These are phyloP conservation scores for Pygoscelis antarcticus DNA, from an alignment of 2,113 vertebrate genomes.

Conservation along the genomic window DNA sequence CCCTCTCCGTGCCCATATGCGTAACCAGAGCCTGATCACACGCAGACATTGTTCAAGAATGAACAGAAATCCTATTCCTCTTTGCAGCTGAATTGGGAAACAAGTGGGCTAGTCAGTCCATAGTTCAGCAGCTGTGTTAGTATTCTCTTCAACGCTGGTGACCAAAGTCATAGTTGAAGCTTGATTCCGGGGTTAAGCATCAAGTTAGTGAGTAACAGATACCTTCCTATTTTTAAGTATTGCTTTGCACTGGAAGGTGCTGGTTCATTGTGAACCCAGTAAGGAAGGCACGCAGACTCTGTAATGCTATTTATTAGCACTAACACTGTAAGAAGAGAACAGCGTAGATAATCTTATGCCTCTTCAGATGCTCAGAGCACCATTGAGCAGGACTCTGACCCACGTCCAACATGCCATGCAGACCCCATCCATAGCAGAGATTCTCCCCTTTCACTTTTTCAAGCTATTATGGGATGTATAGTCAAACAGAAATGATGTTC, in stretches of 20 bases:
- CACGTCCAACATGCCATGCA: fast-evolving
- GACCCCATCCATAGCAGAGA: neutral
- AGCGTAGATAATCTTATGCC: neutral
- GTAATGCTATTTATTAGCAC: neutral
- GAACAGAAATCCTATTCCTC: neutral
- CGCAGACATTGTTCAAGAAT: neutral
- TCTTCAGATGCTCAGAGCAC: neutral
- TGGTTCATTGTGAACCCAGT: neutral
- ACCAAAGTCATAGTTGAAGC: neutral
- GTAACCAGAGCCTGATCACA: neutral
- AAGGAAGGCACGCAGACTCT: neutral
- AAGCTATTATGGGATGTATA: neutral
- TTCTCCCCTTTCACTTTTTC: neutral
- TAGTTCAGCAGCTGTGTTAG: neutral
- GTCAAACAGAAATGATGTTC: neutral
- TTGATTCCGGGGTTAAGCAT: neutral
- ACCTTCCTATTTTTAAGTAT: neutral
- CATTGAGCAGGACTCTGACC: neutral
- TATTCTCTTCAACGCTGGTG: neutral
- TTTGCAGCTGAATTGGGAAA: neutral
- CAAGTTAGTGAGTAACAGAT: neutral
- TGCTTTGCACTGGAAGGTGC: neutral
- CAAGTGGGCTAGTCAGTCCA: neutral
- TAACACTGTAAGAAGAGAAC: neutral
- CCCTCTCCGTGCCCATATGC: neutral